Conservation (phyloP, 2,113 vertebrate genomes). For the Heliornis fulica region DNA sequence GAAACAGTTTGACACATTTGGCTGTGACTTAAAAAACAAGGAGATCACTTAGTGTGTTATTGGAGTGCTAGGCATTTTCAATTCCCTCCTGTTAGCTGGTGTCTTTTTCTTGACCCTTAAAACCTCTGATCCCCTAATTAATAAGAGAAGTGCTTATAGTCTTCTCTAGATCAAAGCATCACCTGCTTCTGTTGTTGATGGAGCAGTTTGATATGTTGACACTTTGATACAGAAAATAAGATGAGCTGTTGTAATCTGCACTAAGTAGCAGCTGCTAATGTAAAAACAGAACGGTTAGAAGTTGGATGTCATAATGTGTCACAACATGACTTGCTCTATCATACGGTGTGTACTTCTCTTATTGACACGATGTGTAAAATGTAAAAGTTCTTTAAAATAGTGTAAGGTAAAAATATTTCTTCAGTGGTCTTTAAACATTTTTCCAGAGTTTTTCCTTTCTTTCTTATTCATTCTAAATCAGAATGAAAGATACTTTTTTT, state of each 20-base stretch:
- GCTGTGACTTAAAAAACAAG: neutral
- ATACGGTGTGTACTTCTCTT: neutral
- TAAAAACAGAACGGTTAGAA: slow-evolving; percentile 31
- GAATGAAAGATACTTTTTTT: neutral
- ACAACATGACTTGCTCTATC: neutral
- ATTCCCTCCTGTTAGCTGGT: neutral
- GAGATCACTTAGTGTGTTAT: neutral
- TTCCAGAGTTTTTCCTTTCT: neutral
- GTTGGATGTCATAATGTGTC: neutral
- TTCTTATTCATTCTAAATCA: neutral
- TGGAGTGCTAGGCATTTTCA: neutral
- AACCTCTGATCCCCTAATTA: slow-evolving; percentile 48
- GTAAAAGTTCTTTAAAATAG: neutral
- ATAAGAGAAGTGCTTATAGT: slow-evolving; percentile 19
- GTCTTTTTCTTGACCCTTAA: slow-evolving; percentile 26
- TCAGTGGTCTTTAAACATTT: neutral
- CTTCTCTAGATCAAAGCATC: slow-evolving; percentile 6
- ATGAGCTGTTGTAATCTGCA: slow-evolving; percentile 58
- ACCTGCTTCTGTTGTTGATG: slow-evolving; percentile 7
- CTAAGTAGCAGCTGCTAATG: slow-evolving; percentile 35
- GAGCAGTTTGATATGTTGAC: slow-evolving; percentile 44
- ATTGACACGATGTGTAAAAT: neutral
- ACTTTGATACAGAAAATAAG: slow-evolving; percentile 50
- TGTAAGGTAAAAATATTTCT: neutral
- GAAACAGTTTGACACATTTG: neutral